Percentiles rank a stretch among this genome's conserved stretches.
phyloP scores from a whole-genome alignment of 2,888 invertebrate genomes.

The Blomia tropicalis region DNA sequence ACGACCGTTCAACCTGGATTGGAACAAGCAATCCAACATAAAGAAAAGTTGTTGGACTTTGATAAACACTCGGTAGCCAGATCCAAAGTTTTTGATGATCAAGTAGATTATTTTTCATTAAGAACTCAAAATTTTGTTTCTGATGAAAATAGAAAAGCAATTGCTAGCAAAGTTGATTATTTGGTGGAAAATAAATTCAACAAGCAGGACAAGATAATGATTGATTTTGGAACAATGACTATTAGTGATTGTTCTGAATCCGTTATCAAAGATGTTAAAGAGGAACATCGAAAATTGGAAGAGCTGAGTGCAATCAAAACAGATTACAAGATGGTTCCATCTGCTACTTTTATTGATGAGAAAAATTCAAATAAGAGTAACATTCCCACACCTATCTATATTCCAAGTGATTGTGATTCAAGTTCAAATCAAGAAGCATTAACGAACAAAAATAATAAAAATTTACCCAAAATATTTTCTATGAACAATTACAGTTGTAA shows the following conservation, averaged over 20 bases:
- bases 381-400: not conserved
- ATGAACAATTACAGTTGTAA: conserved; percentile 1
- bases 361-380: not conserved
- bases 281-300: conserved; percentile 33
- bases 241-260: conserved; percentile 30
- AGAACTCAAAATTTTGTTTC: conserved; percentile 66
- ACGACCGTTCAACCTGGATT: conserved; percentile 38
- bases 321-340: conserved; percentile 18
- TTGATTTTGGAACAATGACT: conserved; percentile 54
- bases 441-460: not conserved
- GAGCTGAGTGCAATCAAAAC: conserved; percentile 19
- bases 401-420: not conserved
- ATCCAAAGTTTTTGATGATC: conserved; percentile 70
- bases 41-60: conserved; percentile 64
- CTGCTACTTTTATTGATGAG: conserved; percentile 7
- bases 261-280: conserved; percentile 37
- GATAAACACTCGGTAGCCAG: conserved; percentile 62
- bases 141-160: conserved; percentile 44
- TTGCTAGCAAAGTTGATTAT: conserved; percentile 46
- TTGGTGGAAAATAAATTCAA: conserved; percentile 51
- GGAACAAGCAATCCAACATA: conserved; percentile 56
- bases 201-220: conserved; percentile 51
- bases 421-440: not conserved
- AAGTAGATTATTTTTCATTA: conserved; percentile 70
- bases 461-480: not conserved